Conservation (phyloP, 2,113 vertebrate species). For the Diadophis punctatus region DNA sequence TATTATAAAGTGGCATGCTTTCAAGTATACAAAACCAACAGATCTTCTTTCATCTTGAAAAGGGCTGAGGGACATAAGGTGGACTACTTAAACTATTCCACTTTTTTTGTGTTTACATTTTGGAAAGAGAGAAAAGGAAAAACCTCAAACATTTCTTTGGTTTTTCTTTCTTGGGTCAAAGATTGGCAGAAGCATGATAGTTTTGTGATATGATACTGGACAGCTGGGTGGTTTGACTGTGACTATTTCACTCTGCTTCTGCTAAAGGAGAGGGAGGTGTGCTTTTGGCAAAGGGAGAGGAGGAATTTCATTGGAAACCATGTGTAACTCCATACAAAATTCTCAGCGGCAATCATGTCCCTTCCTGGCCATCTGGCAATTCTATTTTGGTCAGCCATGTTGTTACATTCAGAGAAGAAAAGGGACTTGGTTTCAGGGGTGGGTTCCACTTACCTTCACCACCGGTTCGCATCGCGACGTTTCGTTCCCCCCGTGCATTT, state of each 20-base stretch:
- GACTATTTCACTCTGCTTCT: slow-evolving; percentile 15
- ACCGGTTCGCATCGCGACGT: too few species aligned
- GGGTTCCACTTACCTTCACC: too few species aligned
- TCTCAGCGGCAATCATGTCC: background rate
- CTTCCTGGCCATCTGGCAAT: background rate
- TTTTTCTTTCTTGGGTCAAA: slow-evolving; percentile 68
- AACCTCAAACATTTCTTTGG: slow-evolving; percentile 44
- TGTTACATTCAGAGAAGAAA: background rate
- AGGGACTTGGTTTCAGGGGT: background rate
- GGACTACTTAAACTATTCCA: slow-evolving; percentile 52
- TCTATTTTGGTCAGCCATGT: background rate
- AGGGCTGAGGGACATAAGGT: background rate
- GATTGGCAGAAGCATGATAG: slow-evolving; percentile 59
- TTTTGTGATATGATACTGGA: slow-evolving; percentile 66
- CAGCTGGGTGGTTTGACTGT: slow-evolving; percentile 58
- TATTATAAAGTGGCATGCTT: slow-evolving; percentile 39
- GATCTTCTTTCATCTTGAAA: slow-evolving; percentile 44
- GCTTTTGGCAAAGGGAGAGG: slow-evolving; percentile 26
- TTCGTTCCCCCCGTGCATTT: too few species aligned
- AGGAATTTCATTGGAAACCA: background rate
- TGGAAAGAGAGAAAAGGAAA: slow-evolving; percentile 48
- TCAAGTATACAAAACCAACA: slow-evolving; percentile 50
- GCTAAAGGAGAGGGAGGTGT: slow-evolving; percentile 17
- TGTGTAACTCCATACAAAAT: background rate
- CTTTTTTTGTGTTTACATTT: slow-evolving; percentile 54